Evolutionary conservation across 2,113 vertebrate species (phyloP).

Genomic region (Tetraodon nigroviridis): DNA sequence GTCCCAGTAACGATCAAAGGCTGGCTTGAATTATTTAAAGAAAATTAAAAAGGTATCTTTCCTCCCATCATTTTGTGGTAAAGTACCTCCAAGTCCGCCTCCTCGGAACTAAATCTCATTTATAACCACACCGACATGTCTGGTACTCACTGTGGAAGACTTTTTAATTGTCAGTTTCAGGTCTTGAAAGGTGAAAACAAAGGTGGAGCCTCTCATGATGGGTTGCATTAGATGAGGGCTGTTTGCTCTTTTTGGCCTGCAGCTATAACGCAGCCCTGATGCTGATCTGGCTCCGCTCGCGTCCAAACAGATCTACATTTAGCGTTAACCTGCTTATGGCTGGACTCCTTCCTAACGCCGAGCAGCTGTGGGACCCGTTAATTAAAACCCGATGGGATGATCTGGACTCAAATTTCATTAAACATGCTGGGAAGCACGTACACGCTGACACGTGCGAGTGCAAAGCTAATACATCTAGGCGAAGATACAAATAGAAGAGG

Average conservation of each 20-base stretch:
- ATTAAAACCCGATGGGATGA: constrained; percentile 57
- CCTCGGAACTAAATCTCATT: too few species aligned
- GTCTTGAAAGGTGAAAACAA: neutral
- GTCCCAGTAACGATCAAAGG: neutral
- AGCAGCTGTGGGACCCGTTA: constrained; percentile 54
- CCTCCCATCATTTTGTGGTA: neutral
- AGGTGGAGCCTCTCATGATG: neutral
- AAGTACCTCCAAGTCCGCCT: neutral
- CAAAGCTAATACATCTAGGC: neutral
- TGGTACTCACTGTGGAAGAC: neutral
- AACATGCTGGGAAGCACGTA: constrained; percentile 46
- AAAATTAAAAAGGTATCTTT: neutral
- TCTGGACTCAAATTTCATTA: constrained; percentile 63
- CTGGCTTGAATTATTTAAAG: neutral
- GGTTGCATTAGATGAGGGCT: neutral
- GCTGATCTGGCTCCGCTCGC: constrained; percentile 19
- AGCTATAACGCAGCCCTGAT: constrained; percentile 22
- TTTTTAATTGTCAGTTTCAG: too few species aligned
- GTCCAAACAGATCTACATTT: constrained; percentile 22
- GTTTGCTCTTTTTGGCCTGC: constrained; percentile 18
- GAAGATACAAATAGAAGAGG: neutral
- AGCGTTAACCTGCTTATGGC: constrained; percentile 57
- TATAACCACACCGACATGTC: neutral
- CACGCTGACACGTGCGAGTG: neutral
- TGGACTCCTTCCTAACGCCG: constrained; percentile 33